Conservation (phyloP, 2,113 vertebrate species). For the Prunella fulvescens region DNA sequence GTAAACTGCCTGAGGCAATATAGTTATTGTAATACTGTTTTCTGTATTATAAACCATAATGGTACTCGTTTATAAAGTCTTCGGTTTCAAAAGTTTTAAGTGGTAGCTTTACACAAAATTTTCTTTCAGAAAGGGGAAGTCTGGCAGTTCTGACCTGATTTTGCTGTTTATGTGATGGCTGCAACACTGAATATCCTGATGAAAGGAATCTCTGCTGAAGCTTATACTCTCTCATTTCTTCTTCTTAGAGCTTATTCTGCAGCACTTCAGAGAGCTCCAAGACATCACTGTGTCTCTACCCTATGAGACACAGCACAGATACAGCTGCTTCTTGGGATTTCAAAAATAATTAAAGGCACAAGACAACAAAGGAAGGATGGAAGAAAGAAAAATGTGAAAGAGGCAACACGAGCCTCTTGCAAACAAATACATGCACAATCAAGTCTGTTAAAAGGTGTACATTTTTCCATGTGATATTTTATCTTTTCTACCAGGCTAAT, state of each 20-base stretch:
- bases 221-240: neutral
- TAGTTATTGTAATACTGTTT: neutral
- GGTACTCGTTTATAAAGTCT: neutral
- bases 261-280: conserved; percentile 34
- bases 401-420: neutral
- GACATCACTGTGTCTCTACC: neutral
- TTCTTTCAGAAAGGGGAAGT: neutral
- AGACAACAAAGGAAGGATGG: neutral
- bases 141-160: conserved; percentile 45
- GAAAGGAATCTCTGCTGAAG: conserved; percentile 12
- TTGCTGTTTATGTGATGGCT: neutral
- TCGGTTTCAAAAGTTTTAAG: neutral
- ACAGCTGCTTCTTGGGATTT: conserved; percentile 2
- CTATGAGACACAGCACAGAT: neutral
- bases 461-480: neutral
- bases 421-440: neutral
- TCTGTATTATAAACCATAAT: neutral
- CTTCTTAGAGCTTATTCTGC: neutral
- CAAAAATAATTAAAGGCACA: conserved; percentile 26
- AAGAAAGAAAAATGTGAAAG: neutral
- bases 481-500: neutral
- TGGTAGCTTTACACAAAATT: neutral
- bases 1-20: neutral
- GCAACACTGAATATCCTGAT: neutral
- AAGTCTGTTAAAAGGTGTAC: neutral